phyloP scores from a whole-genome alignment of 2,113 vertebrate species.

The Mesembrinibis cayennensis region DNA sequence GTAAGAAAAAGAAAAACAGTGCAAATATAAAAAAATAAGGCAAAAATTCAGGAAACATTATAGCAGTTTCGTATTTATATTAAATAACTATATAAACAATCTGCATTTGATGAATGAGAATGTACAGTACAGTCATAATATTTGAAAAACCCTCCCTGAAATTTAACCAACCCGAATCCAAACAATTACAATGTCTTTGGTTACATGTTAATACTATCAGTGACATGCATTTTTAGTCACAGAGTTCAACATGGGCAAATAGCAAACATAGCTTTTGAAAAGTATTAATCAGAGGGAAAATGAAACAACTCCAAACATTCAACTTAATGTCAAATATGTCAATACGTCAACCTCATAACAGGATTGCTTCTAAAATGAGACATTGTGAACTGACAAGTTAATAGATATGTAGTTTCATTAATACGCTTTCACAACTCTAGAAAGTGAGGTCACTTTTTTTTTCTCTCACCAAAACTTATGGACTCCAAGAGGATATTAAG shows the following conservation, averaged over 20 bases:
- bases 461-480: background rate
- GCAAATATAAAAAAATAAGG: background rate
- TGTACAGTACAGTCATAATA: background rate
- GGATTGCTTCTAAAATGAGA: background rate
- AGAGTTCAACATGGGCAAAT: background rate
- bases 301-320: background rate
- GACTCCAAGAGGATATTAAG: background rate
- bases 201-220: background rate
- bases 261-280: background rate
- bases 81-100: background rate
- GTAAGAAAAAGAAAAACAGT: background rate
- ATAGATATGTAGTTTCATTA: background rate
- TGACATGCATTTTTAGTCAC: background rate
- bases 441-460: background rate
- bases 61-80: background rate
- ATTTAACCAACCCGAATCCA: background rate
- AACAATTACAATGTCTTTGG: background rate
- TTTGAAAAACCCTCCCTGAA: background rate
- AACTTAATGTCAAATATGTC: background rate
- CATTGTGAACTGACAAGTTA: background rate
- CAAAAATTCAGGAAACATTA: background rate
- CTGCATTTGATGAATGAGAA: background rate
- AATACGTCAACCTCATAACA: background rate
- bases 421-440: background rate
- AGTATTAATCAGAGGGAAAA: background rate